Conservation (phyloP, 2,888 invertebrate genomes). For the Harpalus rubripes region DNA sequence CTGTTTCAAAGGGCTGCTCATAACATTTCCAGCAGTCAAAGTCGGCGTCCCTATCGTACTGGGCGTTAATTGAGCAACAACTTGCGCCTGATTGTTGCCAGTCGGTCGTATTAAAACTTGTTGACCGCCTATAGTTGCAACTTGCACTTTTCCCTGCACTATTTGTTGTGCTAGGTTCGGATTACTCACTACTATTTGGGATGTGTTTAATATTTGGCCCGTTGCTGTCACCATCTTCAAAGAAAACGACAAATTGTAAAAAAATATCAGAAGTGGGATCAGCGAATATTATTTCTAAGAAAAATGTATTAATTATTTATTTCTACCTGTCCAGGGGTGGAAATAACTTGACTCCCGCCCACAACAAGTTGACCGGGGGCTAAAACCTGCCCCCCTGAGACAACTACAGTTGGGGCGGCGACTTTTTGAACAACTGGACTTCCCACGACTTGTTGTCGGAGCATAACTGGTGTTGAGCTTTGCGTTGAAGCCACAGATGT, state of each 20-base stretch:
- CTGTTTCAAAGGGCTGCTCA: slow-evolving; percentile 61
- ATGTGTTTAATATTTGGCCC: slow-evolving; percentile 75
- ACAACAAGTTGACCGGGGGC: slow-evolving; percentile 74
- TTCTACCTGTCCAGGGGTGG: slow-evolving; percentile 58
- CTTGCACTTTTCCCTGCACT: slow-evolving; percentile 89
- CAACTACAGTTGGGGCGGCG: slow-evolving; percentile 73
- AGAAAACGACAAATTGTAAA: slow-evolving; percentile 69
- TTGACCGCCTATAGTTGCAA: slow-evolving; percentile 91
- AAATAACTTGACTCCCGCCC: slow-evolving; percentile 75
- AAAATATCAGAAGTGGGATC: neutral
- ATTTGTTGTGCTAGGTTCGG: slow-evolving; percentile 89
- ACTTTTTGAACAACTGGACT: slow-evolving; percentile 77
- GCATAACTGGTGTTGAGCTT: slow-evolving; percentile 70
- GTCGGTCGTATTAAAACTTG: slow-evolving; percentile 90
- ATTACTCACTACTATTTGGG: slow-evolving; percentile 89
- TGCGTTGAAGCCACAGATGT: slow-evolving; percentile 71
- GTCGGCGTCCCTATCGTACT: slow-evolving; percentile 70
- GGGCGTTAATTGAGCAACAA: slow-evolving; percentile 84
- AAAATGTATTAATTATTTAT: too few species aligned
- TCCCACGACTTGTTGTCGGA: slow-evolving; percentile 72
- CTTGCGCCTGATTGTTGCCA: slow-evolving; percentile 88
- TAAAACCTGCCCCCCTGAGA: slow-evolving; percentile 75
- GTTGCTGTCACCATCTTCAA: slow-evolving; percentile 76
- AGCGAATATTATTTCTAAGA: too few species aligned
- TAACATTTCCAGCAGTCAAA: slow-evolving; percentile 31